Evolutionary conservation across 2,797 vertebrate species (phyloP).

Genomic region (Argyrosomus regius): DNA sequence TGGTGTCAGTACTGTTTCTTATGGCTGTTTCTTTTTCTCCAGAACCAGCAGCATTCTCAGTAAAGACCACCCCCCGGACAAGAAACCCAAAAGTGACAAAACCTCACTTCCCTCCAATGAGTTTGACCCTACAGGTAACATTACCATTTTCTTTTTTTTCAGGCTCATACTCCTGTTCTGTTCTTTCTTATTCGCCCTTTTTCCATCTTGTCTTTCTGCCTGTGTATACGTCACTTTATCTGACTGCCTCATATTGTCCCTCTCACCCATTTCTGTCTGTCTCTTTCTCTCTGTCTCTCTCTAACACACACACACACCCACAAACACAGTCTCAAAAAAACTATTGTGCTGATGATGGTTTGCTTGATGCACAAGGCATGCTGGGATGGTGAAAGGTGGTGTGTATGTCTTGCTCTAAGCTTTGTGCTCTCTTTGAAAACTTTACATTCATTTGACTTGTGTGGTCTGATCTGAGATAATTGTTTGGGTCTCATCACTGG

Average conservation of each 20-base stretch:
- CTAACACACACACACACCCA: conserved; percentile 8
- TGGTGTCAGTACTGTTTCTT: conserved; percentile 17
- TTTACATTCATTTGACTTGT: conserved; percentile 19
- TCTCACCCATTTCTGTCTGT: not conserved
- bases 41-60: conserved; percentile 97
- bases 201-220: not conserved
- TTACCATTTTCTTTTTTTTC: conserved; percentile 17
- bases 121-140: conserved; percentile 97
- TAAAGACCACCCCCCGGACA: conserved; percentile 97
- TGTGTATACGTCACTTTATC: conserved; percentile 39
- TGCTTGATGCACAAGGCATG: conserved; percentile 47
- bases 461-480: conserved; percentile 33
- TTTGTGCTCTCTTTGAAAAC: conserved; percentile 27
- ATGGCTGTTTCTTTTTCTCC: conserved; percentile 47
- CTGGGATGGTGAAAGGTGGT: conserved; percentile 47
- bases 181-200: conserved; percentile 17
- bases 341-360: conserved; percentile 35
- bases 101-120: conserved; percentile 90
- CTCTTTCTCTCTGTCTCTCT: not conserved
- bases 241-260: conserved; percentile 15
- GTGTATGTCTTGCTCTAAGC: conserved; percentile 32
- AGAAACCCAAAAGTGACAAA: conserved; percentile 96
- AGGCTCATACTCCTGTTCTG: not conserved
- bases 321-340: conserved; percentile 36
- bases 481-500: conserved; percentile 8